Evolutionary conservation across 2,888 invertebrate genomes (phyloP).

Genomic region (Pristionchus arcanus): DNA sequence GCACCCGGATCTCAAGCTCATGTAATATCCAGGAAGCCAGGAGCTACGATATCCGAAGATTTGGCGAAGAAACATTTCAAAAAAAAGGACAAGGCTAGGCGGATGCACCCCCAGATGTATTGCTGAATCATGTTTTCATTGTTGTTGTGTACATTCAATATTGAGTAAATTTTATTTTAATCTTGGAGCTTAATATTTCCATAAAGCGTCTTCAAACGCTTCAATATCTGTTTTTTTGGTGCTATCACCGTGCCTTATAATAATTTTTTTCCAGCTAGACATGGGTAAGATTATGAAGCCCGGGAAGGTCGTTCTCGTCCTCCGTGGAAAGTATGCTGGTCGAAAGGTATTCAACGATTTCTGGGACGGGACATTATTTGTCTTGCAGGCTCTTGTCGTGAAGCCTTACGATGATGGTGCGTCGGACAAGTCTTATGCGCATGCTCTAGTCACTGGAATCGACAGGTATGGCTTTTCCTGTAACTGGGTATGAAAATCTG

Average conservation of each 20-base stretch:
- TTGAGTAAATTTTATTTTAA: too few relatives aligned
- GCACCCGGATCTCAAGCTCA: constrained; percentile 20
- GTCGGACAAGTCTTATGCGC: constrained; percentile 95
- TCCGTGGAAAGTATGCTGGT: constrained; percentile 98
- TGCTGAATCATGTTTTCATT: constrained; percentile 59
- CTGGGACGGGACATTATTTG: constrained; percentile 77
- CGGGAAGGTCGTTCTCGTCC: constrained; percentile 98
- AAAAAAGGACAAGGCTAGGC: constrained; percentile 92
- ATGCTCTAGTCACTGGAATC: constrained; percentile 97
- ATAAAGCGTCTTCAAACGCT: too few relatives aligned
- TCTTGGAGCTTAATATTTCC: too few relatives aligned
- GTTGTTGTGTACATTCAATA: neutral
- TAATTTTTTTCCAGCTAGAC: constrained; percentile 15
- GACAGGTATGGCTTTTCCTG: constrained; percentile 84
- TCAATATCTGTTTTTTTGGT: too few relatives aligned
- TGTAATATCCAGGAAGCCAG: neutral
- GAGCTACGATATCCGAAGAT: constrained; percentile 28
- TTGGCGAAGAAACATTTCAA: constrained; percentile 88
- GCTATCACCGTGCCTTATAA: too few relatives aligned
- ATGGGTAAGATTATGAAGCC: constrained; percentile 79
- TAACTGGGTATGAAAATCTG: too few relatives aligned
- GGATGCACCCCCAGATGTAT: constrained; percentile 90
- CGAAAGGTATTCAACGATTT: constrained; percentile 90
- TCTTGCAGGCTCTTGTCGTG: constrained; percentile 74
- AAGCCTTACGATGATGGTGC: constrained; percentile 96